Base-by-base conservation (phyloP, 2,113 vertebrate genomes). In the Trogon melanurus region DNA sequence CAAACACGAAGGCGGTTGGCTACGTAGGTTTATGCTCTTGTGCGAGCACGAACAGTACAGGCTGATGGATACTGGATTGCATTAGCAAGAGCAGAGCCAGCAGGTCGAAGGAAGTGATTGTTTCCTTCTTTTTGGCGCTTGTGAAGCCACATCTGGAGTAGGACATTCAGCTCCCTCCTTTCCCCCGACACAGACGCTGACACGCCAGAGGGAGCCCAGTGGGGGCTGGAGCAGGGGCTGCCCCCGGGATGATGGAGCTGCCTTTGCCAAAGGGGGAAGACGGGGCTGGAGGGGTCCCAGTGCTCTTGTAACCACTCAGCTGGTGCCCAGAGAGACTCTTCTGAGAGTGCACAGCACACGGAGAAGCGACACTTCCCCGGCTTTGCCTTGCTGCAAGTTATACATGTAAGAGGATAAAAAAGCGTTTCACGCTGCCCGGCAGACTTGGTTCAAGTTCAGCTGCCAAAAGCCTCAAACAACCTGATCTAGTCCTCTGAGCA, bases 51-150 rank as follows among this genome's bases (percentile, higher is more conserved):
- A 89, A 62, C 94, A 93, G 75, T 92, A 86, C 89, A 92, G 82
- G 91, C 86, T 96, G 60, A 93, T 81, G 86, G 93, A 92, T 87
- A 23, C 76, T 89, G 94, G 89, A 89, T 93, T 93, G 76, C 94
- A 84, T 93, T 95, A 95, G 82, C 70, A 48, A 91, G 85, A 94
- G 50, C 85, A 94, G 88, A 91, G 94, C 94, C 94, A 96, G 88
- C 95, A 94, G 92, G 95, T 97, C 85, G 30, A 95, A 90, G 92
- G 94, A 95, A 96, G 85, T 95, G 95, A 96, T 96, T 95, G 91
- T 94, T 96, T 94, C 93, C 89, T 87, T 87, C 74, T 27, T 88
- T 51, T 48, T 96, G 95, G 95, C 81, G 3, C 81, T 85, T 36
- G 78, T 71, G 78, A 64, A 87, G 93, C 51, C 92, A 75, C 95